Base-by-base conservation (phyloP, 2,113 vertebrate genomes). In the Ranitomeya imitator region DNA sequence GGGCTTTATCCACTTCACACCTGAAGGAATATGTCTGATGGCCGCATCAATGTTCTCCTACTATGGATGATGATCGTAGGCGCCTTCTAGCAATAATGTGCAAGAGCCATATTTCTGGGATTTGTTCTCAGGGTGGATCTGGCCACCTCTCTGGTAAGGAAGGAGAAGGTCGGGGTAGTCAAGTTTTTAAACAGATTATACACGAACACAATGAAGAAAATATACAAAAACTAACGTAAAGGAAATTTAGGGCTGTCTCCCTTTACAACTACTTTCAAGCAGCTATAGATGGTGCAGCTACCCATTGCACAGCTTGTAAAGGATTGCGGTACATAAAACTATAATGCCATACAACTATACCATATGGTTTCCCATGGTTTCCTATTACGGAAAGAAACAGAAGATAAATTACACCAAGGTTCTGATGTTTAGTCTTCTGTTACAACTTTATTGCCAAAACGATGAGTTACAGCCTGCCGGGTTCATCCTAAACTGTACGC, bases 371-470 rank as follows among this genome's bases (percentile, higher is more conserved):
- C 51, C 71, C 71, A 19, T 45, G 71, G 71, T 74, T 31, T 74
- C 71, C 71, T 74, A 74, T 74, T 74, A 74, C 37, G 19, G 71
- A 74, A 74, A 74, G 37, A 74, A 74, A 74, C 31, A 74, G 18
- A 51, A 10, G 12, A 45, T 74, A 45, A 26, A 74, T 74, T 74
- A 74, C 31, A 74, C 45, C 2, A 19, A 74, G 71, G 37, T 37
- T 51, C 11, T 13, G n/a, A 5, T 19, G 7, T 45, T 19, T 15
- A 16, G 71, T 74, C 71, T 37, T 73, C n/a, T 73, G 26, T 26
- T 26, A 23, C 14, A 37, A 26, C 16, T 63, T 63, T 67, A 67
- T 13, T 37, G 16, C 4, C 26, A 73, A 73, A 37, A 14, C 26
- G 37, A 73, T 14, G 37, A 37, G 1, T 37, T 13, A 67, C 11